A percentile compares a stretch with the other conserved stretches of the same genome.
phyloP scores from a whole-genome alignment of 2,888 invertebrate genomes.

The Sphaerophoria rueppellii region DNA sequence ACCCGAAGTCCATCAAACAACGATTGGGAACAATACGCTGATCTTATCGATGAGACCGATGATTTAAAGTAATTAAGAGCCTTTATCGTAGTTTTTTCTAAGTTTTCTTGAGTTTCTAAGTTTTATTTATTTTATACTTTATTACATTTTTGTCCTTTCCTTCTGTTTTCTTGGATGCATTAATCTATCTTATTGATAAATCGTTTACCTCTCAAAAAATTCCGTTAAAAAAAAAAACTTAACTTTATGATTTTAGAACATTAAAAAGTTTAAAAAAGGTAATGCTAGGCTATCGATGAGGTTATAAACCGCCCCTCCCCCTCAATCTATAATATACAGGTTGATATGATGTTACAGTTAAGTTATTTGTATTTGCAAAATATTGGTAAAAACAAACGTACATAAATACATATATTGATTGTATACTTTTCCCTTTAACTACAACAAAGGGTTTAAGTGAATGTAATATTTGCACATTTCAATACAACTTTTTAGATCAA shows the following conservation, averaged over 20 bases:
- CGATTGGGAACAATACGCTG: slow-evolving; percentile 82
- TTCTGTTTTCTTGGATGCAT: slow-evolving; percentile 66
- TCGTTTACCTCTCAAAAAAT: slow-evolving; percentile 35
- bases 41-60: slow-evolving; percentile 82
- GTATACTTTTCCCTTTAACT: slow-evolving; percentile 8
- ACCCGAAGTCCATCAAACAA: slow-evolving; percentile 80
- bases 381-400: slow-evolving; percentile 17
- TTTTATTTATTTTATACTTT: slow-evolving; percentile 66
- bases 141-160: slow-evolving; percentile 74
- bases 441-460: slow-evolving; percentile 34
- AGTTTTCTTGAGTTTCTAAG: slow-evolving; percentile 79
- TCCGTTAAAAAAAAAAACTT: background rate
- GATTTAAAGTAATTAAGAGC: slow-evolving; percentile 83
- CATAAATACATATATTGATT: background rate
- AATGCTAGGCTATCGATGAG: slow-evolving; percentile 80
- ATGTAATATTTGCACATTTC: slow-evolving; percentile 34
- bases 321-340: slow-evolving; percentile 19
- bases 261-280: slow-evolving; percentile 80
- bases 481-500: slow-evolving; percentile 26
- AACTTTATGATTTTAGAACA: slow-evolving; percentile 76
- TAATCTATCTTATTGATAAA: slow-evolving; percentile 40
- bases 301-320: slow-evolving; percentile 48
- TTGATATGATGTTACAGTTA: slow-evolving; percentile 22
- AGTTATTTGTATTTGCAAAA: slow-evolving; percentile 29
- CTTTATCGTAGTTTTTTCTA: slow-evolving; percentile 83